Conservation (phyloP, 1,140 invertebrate species). For the Chlorops oryzae region DNA sequence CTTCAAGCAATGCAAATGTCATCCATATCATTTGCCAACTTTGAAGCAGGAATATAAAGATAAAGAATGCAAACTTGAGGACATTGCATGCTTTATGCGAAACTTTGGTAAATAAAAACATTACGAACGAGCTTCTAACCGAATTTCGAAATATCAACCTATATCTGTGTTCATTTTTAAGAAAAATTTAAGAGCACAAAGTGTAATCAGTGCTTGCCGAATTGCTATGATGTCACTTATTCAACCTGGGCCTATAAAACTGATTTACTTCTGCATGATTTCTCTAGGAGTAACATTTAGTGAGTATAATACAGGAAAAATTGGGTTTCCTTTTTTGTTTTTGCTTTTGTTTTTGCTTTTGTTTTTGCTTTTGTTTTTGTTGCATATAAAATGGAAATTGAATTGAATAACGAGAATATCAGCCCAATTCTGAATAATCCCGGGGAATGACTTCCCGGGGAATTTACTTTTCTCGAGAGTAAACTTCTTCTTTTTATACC, state of each 20-base stretch:
- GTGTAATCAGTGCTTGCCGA: conserved; percentile 41
- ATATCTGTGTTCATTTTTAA: conserved; percentile 7
- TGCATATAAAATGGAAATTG: no score
- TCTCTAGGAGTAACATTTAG: conserved; percentile 35
- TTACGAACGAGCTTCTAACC: neutral
- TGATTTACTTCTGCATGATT: conserved; percentile 36
- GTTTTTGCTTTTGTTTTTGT: no score
- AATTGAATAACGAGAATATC: no score
- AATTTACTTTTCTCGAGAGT: no score
- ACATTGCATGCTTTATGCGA: conserved; percentile 33
- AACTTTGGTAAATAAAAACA: conserved; percentile 31
- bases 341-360: no score
- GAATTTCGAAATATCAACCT: neutral
- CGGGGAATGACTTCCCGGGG: no score
- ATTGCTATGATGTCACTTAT: conserved; percentile 46
- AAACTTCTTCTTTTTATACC: no score
- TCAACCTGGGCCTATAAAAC: conserved; percentile 41
- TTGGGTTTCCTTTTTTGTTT: no score
- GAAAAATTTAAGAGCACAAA: conserved; percentile 40
- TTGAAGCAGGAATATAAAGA: conserved; percentile 17
- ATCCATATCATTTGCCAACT: conserved; percentile 38
- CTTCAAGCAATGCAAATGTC: conserved; percentile 31
- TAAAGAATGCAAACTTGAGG: conserved; percentile 38
- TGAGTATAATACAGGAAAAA: conserved; percentile 20
- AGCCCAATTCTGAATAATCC: no score